Evolutionary conservation across 1,140 invertebrate species (phyloP).

Genomic region (Lasioglossum albipes): DNA sequence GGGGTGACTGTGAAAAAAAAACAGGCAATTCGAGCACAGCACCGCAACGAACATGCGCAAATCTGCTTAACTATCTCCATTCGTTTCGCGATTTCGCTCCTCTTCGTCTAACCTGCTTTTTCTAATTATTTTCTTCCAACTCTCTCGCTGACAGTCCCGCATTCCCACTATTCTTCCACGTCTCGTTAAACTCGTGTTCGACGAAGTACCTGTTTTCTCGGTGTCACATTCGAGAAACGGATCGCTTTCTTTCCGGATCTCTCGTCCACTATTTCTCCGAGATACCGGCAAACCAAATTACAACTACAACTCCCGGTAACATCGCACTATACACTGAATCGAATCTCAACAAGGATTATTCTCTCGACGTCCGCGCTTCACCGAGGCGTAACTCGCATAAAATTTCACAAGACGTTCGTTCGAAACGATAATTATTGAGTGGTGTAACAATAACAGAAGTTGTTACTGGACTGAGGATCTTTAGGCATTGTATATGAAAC

Average conservation of each 20-base stretch:
- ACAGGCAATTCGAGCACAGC: slow-evolving; percentile 63
- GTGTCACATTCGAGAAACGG: neutral
- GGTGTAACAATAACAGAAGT: slow-evolving; percentile 8
- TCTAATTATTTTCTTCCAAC: slow-evolving; percentile 38
- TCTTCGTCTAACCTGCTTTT: slow-evolving; percentile 31
- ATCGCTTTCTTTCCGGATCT: neutral
- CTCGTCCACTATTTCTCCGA: neutral
- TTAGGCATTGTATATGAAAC: too few relatives aligned
- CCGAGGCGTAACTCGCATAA: slow-evolving; percentile 4
- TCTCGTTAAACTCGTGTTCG: neutral
- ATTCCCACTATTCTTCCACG: neutral
- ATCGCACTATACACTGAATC: slow-evolving; percentile 11
- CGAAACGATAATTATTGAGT: slow-evolving; percentile 1
- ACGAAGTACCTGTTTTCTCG: slow-evolving; percentile 25
- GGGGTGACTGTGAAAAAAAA: slow-evolving; percentile 54
- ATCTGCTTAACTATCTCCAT: too few relatives aligned
- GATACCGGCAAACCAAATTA: slow-evolving; percentile 11
- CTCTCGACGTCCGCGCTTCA: neutral
- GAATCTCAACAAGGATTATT: slow-evolving; percentile 10
- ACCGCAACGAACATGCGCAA: too few relatives aligned
- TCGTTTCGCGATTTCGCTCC: too few relatives aligned
- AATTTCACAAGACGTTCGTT: slow-evolving; percentile 6
- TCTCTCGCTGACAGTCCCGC: neutral
- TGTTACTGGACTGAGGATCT: too few relatives aligned
- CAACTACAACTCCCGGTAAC: neutral